Base-by-base conservation (phyloP, 2,888 invertebrate species). In the Metopia argyrocephala region DNA sequence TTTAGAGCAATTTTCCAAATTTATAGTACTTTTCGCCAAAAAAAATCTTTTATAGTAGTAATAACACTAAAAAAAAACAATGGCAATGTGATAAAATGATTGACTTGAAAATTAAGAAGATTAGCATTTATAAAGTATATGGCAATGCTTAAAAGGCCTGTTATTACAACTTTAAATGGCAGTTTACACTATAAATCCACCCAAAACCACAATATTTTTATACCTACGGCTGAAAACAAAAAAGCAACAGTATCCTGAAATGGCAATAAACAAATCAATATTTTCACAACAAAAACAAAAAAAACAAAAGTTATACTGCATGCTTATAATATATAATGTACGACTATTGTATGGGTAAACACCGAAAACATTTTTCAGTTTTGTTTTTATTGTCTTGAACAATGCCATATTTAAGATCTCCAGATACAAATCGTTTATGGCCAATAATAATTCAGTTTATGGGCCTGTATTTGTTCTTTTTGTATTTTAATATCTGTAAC, bases 371-470 rank as follows among this genome's bases (percentile, higher is more conserved):
- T 56, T n/a, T n/a, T 15, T 56, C n/a, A 15, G 23, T n/a, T 57
- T 52, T 15, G 9, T 56, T 64, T 23, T 46, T n/a, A 45, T n/a
- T 6, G 2, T 38, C 15, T 38, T 1, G 73, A 50, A 71, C 76
- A 80, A 80, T 80, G 57, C 66, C 57, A 68, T 73, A 57, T 62
- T 64, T 54, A 75, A 70, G 23, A 23, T 46, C 38, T 66, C 62
- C 38, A 74, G 82, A 83, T 83, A 78, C 70, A 71, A 83, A 83
- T 79, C 83, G 70, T 65, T n/a, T 76, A 79, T 73, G 69, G 25
- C 66, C 79, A 75, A 79, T 82, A 83, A 82, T 83, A 82, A 82
- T 79, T 83, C 76, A 79, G 79, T 79, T 82, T 68, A 82, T 74
- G 68, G 59, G 28, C 20, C 23, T 31, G 12, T 38, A 4, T 23